Evolutionary conservation across 2,797 vertebrate genomes (phyloP), one percentile per base, ranked within the genome.

Genomic region (Epinephelus malabaricus): DNA sequence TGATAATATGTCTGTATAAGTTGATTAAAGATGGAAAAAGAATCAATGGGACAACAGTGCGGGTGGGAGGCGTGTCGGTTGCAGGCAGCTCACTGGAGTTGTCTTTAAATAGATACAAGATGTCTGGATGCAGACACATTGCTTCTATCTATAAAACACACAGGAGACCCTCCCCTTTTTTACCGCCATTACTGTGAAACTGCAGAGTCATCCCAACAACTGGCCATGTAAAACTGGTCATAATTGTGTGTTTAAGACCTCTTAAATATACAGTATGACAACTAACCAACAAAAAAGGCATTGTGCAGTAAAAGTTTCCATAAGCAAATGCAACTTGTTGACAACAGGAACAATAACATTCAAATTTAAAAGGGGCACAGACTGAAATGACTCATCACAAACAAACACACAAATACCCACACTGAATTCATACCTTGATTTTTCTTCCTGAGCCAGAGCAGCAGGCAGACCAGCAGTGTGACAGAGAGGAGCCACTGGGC

Each of bases 31-130:
- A 50, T 34, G 18, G 72, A 70, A 30, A 55, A 19, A 66, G 1
- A 55, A 45, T 58, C 21, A 53, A 15, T 65, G 51, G 63, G 60
- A 64, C 49, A 50, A 12, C 38, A 68, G 54, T 8, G 8, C 13
- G 55, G 40, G 21, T 13, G 2, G 40, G 60, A 61, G 62, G 19
- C 6, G 34, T 1, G 2, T 58, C n/a, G 50, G 34, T 55, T 67
- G 69, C 49, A 76, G 55, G 46, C 74, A 55, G 30, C 40, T 76
- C 14, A 51, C 51, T 68, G 17, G 62, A 69, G 56, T 19, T 27
- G 50, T 73, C 88, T 83, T 75, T 69, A 87, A 91, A 92, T 91
- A 90, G 87, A 81, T 2, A 3, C 60, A 58, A 49, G 34, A 54
- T 15, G 30, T 62, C 45, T 73, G 61, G 50, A 63, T 58, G 25